Conservation (phyloP, 2,888 invertebrate genomes). For the Plusia festucae region DNA sequence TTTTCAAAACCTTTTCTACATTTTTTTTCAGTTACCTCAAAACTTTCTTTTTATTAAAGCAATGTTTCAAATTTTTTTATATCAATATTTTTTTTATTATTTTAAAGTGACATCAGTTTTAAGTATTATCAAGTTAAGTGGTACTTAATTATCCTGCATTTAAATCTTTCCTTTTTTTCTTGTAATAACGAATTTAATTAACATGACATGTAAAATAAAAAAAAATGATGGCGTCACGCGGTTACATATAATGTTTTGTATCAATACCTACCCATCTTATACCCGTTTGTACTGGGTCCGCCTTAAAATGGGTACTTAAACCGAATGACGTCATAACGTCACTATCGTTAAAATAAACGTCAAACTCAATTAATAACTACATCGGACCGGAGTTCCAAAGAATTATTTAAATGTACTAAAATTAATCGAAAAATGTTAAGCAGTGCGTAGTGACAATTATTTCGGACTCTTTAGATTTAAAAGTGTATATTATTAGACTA, state of each 20-base stretch:
- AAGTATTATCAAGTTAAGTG: not conserved
- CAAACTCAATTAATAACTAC: constrained; percentile 37
- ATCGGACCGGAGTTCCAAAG: constrained; percentile 58
- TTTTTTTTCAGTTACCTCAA: not conserved
- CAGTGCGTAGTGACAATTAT: constrained; percentile 78
- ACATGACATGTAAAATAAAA: constrained; percentile 22
- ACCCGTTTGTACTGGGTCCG: constrained; percentile 45
- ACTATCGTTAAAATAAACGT: constrained; percentile 21
- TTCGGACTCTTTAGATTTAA: constrained; percentile 74
- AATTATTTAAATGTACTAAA: constrained; percentile 56
- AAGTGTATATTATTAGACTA: constrained; percentile 80
- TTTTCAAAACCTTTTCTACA: not conserved
- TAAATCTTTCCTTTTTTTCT: not conserved
- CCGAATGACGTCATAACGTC: constrained; percentile 31
- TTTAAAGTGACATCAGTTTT: too few relatives aligned
- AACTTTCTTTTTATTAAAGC: not conserved
- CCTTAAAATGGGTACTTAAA: constrained; percentile 44
- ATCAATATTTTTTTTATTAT: too few relatives aligned
- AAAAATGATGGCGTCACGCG: constrained; percentile 1
- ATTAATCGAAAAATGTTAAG: constrained; percentile 40
- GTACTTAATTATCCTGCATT: not conserved
- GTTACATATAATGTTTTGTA: constrained; percentile 26
- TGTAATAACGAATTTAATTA: constrained; percentile 26
- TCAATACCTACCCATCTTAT: constrained; percentile 31
- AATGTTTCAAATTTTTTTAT: not conserved